phyloP scores from a whole-genome alignment of 2,888 invertebrate species.

The Itoplectis maculator region DNA sequence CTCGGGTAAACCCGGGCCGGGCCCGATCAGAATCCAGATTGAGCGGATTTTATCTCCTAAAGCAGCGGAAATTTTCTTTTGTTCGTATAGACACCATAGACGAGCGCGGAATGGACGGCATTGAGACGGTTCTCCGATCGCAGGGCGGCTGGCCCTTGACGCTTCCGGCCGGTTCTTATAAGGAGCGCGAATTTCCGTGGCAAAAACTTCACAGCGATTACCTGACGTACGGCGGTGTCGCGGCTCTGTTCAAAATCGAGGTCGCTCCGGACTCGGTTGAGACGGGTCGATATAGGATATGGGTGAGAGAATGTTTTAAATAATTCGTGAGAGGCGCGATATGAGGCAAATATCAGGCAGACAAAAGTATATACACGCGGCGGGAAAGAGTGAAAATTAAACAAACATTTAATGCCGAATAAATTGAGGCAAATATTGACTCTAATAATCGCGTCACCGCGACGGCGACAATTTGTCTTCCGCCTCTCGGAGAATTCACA shows the following conservation, averaged over 20 bases:
- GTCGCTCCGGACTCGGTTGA: constrained; percentile 14
- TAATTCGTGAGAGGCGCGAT: too few species aligned
- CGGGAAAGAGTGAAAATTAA: too few species aligned
- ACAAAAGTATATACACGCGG: background rate
- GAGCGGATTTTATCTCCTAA: background rate
- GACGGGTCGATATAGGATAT: constrained; percentile 22
- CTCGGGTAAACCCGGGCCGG: too few species aligned
- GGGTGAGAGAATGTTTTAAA: constrained; percentile 9
- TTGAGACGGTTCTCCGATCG: constrained; percentile 27
- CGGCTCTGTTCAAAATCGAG: constrained; percentile 11
- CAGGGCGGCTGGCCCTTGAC: constrained; percentile 58
- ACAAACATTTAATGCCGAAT: too few species aligned
- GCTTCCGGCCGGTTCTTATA: constrained; percentile 8
- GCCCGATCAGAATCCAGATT: too few species aligned
- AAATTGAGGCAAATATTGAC: too few species aligned
- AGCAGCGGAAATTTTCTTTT: background rate
- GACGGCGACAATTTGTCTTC: too few species aligned
- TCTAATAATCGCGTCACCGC: too few species aligned
- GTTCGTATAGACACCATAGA: constrained; percentile 35
- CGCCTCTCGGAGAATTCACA: too few species aligned
- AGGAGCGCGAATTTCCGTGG: constrained; percentile 15
- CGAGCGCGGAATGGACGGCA: background rate
- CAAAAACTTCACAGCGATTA: constrained; percentile 43
- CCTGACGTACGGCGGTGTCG: background rate
- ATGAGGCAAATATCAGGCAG: background rate